Conservation (phyloP, 2,797 vertebrate species). For the Oophaga sylvatica region DNA sequence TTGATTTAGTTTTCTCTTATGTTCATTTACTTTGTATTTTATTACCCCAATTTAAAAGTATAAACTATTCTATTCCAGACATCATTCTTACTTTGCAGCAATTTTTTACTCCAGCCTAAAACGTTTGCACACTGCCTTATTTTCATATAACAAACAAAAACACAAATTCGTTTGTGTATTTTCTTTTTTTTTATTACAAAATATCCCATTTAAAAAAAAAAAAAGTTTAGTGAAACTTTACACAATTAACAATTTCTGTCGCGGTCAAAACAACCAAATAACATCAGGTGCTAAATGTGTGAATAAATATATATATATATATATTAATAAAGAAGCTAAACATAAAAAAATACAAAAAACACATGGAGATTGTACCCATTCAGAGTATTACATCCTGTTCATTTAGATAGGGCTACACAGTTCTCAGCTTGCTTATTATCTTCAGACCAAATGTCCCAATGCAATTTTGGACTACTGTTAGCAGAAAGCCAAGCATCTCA, state of each 20-base stretch:
- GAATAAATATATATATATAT: conserved; percentile 60
- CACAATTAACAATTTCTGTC: conserved; percentile 25
- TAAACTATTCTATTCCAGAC: too few species aligned
- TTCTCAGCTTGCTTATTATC: not conserved
- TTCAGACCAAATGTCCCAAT: not conserved
- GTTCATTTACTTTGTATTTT: too few species aligned
- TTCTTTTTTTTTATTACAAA: conserved; percentile 45
- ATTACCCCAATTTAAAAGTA: too few species aligned
- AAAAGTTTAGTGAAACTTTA: conserved; percentile 1
- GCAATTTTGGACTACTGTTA: not conserved
- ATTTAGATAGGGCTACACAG: not conserved
- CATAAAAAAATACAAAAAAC: conserved; percentile 20
- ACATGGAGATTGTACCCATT: not conserved
- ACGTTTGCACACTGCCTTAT: not conserved
- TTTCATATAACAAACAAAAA: not conserved
- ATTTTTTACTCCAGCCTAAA: too few species aligned
- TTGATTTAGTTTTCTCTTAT: too few species aligned
- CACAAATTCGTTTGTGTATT: not conserved
- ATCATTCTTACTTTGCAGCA: too few species aligned
- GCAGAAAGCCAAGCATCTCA: not conserved
- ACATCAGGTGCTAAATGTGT: conserved; percentile 23
- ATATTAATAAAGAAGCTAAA: conserved; percentile 41
- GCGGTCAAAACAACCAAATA: conserved; percentile 21
- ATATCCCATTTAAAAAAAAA: not conserved
- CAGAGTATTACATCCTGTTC: not conserved